Base-by-base conservation (phyloP, 2,113 vertebrate genomes). In the Prochilodus magdalenae region DNA sequence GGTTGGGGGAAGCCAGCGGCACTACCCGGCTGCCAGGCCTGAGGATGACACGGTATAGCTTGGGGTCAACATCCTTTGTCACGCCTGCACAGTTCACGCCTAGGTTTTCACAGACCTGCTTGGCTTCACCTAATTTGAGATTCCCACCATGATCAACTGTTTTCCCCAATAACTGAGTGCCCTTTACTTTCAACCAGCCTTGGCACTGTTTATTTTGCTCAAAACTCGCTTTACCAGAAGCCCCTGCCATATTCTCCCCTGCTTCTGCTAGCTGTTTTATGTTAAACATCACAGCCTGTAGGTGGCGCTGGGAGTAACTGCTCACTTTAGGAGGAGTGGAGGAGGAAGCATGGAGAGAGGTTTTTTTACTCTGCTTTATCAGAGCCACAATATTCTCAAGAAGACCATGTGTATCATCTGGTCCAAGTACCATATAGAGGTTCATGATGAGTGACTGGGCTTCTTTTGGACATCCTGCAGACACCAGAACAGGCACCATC, bases 21-120 rank as follows among this genome's bases (percentile, higher is more conserved):
- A 91, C 62, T 8, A 89, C 66, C 2, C 60, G 81, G 57, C 88
- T 91, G 0, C 91, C 88, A 30, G 59, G 83, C 55, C 60, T 90
- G 1, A 88, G 71, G 5, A 91, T 73, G 1, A 88, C 87, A 2
- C 81, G 85, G 83, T 93, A 95, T 30, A 44, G 71, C 16, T 82
- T 80, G 4, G 87, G 78, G 4, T 5, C 33, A 13, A 77, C 84
- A 0, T 86, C 75, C 11, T 79, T 84, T 33, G 87, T 85, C 73
- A 96, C 91, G 1, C 95, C 95, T 4, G 93, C 92, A 75, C 95
- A 96, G 27, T 84, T 70, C n/a, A 79, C 33, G 13, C 93, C 92
- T 77, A 95, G 79, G n/a, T 62, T 81, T 67, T 89, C 86, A 55
- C 95, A 96, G 77, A 87, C 75, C 24, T 66, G 79, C 80, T 93